Evolutionary conservation across 1,140 invertebrate genomes (phyloP).

Genomic region (Drosophila tsacasi): DNA sequence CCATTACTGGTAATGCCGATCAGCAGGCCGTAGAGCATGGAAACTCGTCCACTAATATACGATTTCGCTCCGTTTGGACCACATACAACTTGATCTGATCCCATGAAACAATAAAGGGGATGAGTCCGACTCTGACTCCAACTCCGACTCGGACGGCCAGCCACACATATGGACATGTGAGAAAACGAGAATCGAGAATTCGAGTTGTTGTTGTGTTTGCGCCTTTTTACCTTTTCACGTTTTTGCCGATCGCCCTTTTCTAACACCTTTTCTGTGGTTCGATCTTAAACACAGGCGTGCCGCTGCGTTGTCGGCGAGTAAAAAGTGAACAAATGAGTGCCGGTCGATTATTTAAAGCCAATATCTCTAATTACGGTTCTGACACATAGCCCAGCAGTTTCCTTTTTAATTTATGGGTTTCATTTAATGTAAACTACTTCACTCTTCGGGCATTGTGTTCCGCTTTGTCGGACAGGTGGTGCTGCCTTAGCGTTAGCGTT

Average conservation of each 20-base stretch:
- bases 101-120: slow-evolving; percentile 49
- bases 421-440: slow-evolving; percentile 67
- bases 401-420: slow-evolving; percentile 75
- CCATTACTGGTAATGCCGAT: slow-evolving; percentile 54
- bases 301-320: slow-evolving; percentile 76
- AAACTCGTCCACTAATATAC: slow-evolving; percentile 42
- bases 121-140: slow-evolving; percentile 13
- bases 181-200: slow-evolving; percentile 37
- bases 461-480: slow-evolving; percentile 69
- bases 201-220: slow-evolving; percentile 18
- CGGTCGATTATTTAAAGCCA: slow-evolving; percentile 65
- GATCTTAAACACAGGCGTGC: slow-evolving; percentile 65
- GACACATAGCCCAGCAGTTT: slow-evolving; percentile 71
- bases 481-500: slow-evolving; percentile 19
- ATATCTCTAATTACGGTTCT: slow-evolving; percentile 81
- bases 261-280: slow-evolving; percentile 76
- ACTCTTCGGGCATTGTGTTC: slow-evolving; percentile 60
- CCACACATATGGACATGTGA: slow-evolving; percentile 29
- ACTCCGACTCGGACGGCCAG: slow-evolving; percentile 20
- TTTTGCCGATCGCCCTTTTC: slow-evolving; percentile 62
- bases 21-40: slow-evolving; percentile 49
- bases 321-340: slow-evolving; percentile 72
- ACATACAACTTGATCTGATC: slow-evolving; percentile 47
- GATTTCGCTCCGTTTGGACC: slow-evolving; percentile 50
- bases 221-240: slow-evolving; percentile 51